Evolutionary conservation across 2,888 invertebrate genomes (phyloP).

Genomic region (Ptilodon capucinus): DNA sequence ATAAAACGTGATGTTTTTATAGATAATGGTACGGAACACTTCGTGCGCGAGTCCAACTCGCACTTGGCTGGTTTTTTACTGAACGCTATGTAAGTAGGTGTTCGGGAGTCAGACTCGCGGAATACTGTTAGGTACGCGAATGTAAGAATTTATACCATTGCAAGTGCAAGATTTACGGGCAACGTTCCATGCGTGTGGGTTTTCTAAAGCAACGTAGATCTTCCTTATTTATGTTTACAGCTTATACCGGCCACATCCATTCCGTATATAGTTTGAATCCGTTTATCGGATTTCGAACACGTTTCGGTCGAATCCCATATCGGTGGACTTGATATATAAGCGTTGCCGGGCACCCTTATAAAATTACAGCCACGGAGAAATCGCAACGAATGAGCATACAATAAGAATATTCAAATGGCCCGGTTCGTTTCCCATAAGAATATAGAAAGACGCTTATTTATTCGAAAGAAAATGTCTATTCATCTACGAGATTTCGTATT

Average conservation of each 20-base stretch:
- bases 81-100: conserved; percentile 29
- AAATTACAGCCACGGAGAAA: conserved; percentile 58
- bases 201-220: conserved; percentile 77
- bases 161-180: conserved; percentile 68
- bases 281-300: conserved; percentile 80
- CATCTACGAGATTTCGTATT: conserved; percentile 30
- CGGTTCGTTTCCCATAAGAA: conserved; percentile 32
- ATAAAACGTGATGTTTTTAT: too few relatives aligned
- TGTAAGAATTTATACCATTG: conserved; percentile 69
- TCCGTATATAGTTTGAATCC: conserved; percentile 74
- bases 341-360: conserved; percentile 56
- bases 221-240: conserved; percentile 81
- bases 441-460: conserved; percentile 39
- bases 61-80: too few relatives aligned
- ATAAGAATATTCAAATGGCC: conserved; percentile 51
- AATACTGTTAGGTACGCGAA: conserved; percentile 29
- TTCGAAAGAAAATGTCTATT: conserved; percentile 31
- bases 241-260: conserved; percentile 71
- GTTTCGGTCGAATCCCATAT: conserved; percentile 66
- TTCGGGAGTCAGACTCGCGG: conserved; percentile 26
- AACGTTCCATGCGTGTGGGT: conserved; percentile 72
- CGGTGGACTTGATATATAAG: conserved; percentile 72
- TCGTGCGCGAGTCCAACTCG: too few relatives aligned
- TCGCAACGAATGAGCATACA: conserved; percentile 51
- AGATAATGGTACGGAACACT: too few relatives aligned